phyloP scores from a whole-genome alignment of 2,797 vertebrate species.

The Gadopsis bispinosus region DNA sequence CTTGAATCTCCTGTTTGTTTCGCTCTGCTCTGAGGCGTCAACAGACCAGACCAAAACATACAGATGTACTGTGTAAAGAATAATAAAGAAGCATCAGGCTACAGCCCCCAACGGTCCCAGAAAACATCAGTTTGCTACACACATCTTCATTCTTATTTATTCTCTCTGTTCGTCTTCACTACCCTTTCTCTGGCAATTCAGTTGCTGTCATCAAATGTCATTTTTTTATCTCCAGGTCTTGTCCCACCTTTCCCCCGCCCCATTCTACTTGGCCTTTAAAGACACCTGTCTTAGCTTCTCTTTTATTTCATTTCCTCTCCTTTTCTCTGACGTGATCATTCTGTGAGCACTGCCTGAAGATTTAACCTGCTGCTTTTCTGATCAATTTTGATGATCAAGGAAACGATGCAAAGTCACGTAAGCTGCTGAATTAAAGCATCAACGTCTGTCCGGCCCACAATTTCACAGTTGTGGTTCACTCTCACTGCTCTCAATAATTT shows the following conservation, averaged over 20 bases:
- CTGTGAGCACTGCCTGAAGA: not conserved
- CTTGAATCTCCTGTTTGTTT: not conserved
- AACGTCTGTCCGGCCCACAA: not conserved
- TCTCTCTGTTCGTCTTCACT: not conserved
- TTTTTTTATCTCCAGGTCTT: not conserved
- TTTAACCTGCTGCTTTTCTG: no score
- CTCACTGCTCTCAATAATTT: no score
- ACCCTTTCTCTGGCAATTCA: not conserved
- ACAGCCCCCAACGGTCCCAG: not conserved
- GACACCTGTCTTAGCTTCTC: no score
- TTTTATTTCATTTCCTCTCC: no score
- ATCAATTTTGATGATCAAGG: not conserved
- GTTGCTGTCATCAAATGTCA: not conserved
- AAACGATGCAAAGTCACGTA: not conserved
- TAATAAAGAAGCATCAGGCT: not conserved
- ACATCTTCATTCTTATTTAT: not conserved
- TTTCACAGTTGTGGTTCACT: not conserved
- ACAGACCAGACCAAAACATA: not conserved
- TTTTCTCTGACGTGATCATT: not conserved
- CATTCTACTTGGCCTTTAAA: not conserved
- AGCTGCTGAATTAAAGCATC: no score
- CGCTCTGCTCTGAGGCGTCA: not conserved
- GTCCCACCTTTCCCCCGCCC: not conserved
- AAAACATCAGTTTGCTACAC: not conserved
- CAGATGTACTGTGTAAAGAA: not conserved